Conservation (phyloP, 2,888 invertebrate genomes). For the Nomada lathburiana region DNA sequence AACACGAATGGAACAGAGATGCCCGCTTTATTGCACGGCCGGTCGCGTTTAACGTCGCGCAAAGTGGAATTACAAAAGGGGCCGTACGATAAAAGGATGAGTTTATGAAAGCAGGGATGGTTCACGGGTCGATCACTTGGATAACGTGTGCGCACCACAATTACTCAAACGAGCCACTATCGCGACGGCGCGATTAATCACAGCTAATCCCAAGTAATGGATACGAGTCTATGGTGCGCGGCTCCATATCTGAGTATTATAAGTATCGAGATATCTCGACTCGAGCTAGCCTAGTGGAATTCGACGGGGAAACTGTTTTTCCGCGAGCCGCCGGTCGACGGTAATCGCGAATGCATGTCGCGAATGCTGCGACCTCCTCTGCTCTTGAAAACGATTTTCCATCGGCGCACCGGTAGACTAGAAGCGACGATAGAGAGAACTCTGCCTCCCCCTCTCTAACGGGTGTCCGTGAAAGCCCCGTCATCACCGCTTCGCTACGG, state of each 20-base stretch:
- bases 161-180: not conserved
- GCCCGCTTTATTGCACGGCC: too few species aligned
- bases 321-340: conserved; percentile 29
- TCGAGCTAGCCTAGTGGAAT: conserved; percentile 38
- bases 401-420: conserved; percentile 43
- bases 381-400: conserved; percentile 57
- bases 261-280: not conserved
- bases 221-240: not conserved
- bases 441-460: not conserved
- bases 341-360: conserved; percentile 65
- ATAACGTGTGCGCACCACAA: not conserved
- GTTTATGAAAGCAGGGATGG: not conserved
- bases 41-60: too few species aligned
- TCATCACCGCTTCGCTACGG: not conserved
- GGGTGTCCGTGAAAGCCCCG: too few species aligned
- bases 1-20: not conserved
- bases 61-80: too few species aligned
- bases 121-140: not conserved
- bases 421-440: conserved; percentile 50
- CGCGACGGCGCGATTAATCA: conserved; percentile 2
- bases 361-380: conserved; percentile 37
- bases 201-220: not conserved
- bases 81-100: not conserved
- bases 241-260: too few species aligned
- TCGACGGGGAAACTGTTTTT: conserved; percentile 26